Base-by-base conservation (phyloP, 2,113 vertebrate genomes). In the Delphinus delphis region DNA sequence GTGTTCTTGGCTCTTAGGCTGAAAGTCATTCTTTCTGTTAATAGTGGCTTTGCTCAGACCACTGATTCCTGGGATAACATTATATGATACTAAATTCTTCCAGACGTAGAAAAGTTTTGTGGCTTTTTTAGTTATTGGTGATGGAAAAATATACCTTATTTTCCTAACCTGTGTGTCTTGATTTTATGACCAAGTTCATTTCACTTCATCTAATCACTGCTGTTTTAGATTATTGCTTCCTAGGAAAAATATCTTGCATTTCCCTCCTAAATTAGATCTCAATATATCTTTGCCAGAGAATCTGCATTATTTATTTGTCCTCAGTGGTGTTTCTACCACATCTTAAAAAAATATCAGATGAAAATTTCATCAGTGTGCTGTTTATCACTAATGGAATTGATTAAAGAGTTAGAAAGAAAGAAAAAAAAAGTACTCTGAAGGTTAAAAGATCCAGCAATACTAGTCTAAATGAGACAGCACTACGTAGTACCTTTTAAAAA, bases 171-270 rank as follows among this genome's bases (percentile, higher is more conserved):
- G 25, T 89, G 15, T 33, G 15, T 83, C 55, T 96, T 89, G 36
- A 80, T 95, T 94, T 97, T 96, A 83, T 80, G 68, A 94, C 21
- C 47, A 95, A 96, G 53, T 67, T 88, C 86, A 89, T 95, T 97
- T 94, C 8, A 41, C 50, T 96, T 93, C 58, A 95, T 91, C 41
- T 92, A 50, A 93, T 92, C 44, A 91, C 58, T 88, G 17, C 9
- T 88, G 87, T 92, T 95, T 97, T 95, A 77, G 28, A 63, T 95
- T 77, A 94, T 93, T 82, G 38, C 15, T 84, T 95, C 33, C 53
- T 70, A 77, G 58, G 71, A 38, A 96, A 96, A 97, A 81, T 94
- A 93, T 7, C 63, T 31, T 90, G 10, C 33, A 81, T 76, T 94
- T 95, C 25, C 68, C 65, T 86, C 44, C 60, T 80, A 93, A 95